Base-by-base conservation (phyloP, 1,140 invertebrate species). In the Drosophila kurseongensis region DNA sequence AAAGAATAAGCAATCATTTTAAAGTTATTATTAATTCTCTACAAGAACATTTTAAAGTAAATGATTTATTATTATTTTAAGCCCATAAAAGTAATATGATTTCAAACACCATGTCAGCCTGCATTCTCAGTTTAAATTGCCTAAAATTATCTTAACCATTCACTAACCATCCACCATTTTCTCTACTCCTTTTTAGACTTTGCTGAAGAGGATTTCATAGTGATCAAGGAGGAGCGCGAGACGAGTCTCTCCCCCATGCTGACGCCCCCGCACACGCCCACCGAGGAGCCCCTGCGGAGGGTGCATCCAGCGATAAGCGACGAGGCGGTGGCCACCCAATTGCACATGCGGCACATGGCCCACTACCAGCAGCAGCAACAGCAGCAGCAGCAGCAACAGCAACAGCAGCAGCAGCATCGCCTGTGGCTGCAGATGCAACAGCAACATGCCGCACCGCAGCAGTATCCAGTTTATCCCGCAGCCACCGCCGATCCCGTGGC, bases 261-360 rank as follows among this genome's bases (percentile, higher is more conserved):
- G 56, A 96, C 96, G 48, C 95, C 96, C 18, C 96, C 96, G 5
- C 95, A 95, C 47, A 96, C 95, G 56, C 95, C 95, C 40, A 95
- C 95, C 12, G 95, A 95, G 76, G 84, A 91, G 54, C 80, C 93
- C 57, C 85, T 90, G 50, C 40, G 67, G 44, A 41, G 76, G 36
- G 93, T 50, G 32, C 69, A 58, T 59, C 61, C 92, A 91, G 48
- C 91, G 91, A 69, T 91, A 18, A 44, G 51, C 56, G 58, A 90
- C 44, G 75, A 84, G 69, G 80, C 82, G 72, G 75, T 73, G 38
- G 80, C 83, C 41, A 86, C 83, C 14, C 83, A 88, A 18, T 50
- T 89, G 3, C 84, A 89, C 27, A 78, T 88, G 80, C 73, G 84
- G 13, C 85, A 89, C 69, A 85, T 89, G 78, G 85, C 88, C 67